These are phyloP conservation scores for Schrankia costaestrigalis DNA, from an alignment of 2,888 invertebrate genomes.

Conservation along the genomic window DNA sequence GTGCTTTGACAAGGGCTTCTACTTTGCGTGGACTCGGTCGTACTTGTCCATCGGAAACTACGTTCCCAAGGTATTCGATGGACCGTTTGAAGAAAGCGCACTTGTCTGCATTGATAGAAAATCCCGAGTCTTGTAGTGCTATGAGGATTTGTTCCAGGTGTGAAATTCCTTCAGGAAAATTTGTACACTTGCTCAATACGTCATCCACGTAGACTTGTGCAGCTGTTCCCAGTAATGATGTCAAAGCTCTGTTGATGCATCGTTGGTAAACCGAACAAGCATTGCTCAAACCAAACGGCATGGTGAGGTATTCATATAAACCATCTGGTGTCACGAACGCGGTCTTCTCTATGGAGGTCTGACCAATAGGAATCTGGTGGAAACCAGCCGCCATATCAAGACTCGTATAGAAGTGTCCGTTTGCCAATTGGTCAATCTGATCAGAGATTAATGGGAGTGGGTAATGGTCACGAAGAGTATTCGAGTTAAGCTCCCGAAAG, in stretches of 20 bases:
- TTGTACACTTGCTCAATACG: slow-evolving; percentile 19
- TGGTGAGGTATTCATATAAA: slow-evolving; percentile 30
- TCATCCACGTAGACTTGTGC: slow-evolving; percentile 36
- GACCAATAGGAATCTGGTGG: slow-evolving; percentile 22
- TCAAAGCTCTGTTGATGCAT: slow-evolving; percentile 5
- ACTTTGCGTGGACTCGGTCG: slow-evolving; percentile 29
- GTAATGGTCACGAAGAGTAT: slow-evolving; percentile 15
- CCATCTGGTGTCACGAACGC: slow-evolving; percentile 39
- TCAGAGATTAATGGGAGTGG: slow-evolving; percentile 14
- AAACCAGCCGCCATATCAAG: slow-evolving; percentile 3
- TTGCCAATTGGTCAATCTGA: slow-evolving; percentile 11
- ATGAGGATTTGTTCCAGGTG: slow-evolving; percentile 22
- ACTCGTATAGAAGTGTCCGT: slow-evolving; percentile 6
- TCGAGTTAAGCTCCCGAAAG: slow-evolving; percentile 14
- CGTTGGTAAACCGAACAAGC: slow-evolving; percentile 21
- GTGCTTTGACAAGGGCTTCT: slow-evolving; percentile 28
- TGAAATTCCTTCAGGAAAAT: slow-evolving; percentile 16
- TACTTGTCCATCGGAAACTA: slow-evolving; percentile 26
- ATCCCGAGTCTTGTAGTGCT: slow-evolving; percentile 24
- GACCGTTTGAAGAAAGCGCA: slow-evolving; percentile 22
- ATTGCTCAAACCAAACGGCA: slow-evolving; percentile 36
- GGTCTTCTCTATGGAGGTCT: too few species aligned
- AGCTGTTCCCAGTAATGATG: slow-evolving; percentile 4
- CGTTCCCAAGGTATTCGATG: slow-evolving; percentile 31
- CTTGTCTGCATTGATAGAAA: slow-evolving; percentile 32